A percentile compares a stretch with the other conserved stretches of the same genome.
phyloP scores from a whole-genome alignment of 2,888 invertebrate species.

The Pogonocherus hispidulus region DNA sequence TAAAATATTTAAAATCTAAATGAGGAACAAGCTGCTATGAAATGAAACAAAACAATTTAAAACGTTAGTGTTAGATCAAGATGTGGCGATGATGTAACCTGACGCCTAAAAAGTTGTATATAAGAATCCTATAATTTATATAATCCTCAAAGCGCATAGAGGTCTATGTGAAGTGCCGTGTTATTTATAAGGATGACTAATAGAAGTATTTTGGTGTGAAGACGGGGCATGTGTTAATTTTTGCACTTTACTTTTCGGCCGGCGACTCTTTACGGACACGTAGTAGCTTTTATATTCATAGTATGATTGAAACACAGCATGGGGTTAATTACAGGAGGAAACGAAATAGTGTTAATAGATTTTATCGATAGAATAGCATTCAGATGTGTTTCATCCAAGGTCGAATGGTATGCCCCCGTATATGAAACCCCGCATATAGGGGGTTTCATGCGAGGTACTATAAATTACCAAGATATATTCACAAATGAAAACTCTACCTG shows the following conservation, averaged over 20 bases:
- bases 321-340: background rate
- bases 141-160: slow-evolving; percentile 30
- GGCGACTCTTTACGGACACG: background rate
- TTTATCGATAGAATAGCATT: background rate
- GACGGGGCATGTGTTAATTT: slow-evolving; percentile 19
- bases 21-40: background rate
- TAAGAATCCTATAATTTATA: slow-evolving; percentile 29
- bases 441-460: no score
- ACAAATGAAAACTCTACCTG: no score
- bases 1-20: background rate
- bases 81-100: slow-evolving; percentile 13
- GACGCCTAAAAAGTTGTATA: slow-evolving; percentile 35
- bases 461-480: no score
- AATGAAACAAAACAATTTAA: background rate
- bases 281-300: background rate
- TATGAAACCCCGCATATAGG: no score
- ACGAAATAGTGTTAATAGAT: background rate
- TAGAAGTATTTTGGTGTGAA: slow-evolving; percentile 1
- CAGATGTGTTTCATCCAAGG: background rate
- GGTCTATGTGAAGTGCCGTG: slow-evolving; percentile 33
- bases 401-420: no score
- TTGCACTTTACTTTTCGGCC: background rate
- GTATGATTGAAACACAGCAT: background rate
- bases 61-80: slow-evolving; percentile 4
- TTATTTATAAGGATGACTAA: slow-evolving; percentile 41